Base-by-base conservation (phyloP, 2,888 invertebrate genomes). In the Thumatha senex region DNA sequence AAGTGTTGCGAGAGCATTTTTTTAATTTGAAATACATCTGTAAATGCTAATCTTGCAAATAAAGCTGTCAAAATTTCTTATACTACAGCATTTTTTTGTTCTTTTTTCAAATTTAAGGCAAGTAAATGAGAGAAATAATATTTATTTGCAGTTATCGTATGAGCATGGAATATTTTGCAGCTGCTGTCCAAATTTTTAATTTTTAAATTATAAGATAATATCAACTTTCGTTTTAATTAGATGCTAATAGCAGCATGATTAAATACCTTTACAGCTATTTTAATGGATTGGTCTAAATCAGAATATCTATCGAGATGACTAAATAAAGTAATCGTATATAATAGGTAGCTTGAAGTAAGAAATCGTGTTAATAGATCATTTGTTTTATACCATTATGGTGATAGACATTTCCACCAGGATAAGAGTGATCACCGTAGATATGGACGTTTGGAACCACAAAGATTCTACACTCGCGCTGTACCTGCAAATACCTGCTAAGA, bases 241-340 rank as follows among this genome's bases (percentile, higher is more conserved):
- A 66, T 61, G 63, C 66, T 70, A 68, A 68, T 59, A 64, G 56
- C 49, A 24, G 15, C 47, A 47, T 69, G 70, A 74, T 76, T 74
- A 73, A 76, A 24, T 24, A 24, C 5, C 18, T 69, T 54, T 56
- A 53, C 57, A 55, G 64, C 59, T 64, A 63, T 65, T 71, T 66
- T 66, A 67, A 72, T 68, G 59, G 54, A 58, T 70, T 64, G 67
- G 47, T 73, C 67, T 24, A 69, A 55, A 41, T 31, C 54, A n/a
- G 45, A 40, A 42, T 30, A 36, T 36, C 1, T n/a, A n/a, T 3
- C 12, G 8, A 0, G n/a, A 0, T 33, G 12, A 43, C 34, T 43
- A 2, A 24, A 24, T 24, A 24, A 4, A 4, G 3, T 24, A 5
- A 5, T 4, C 18, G 2, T 24, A n/a, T n/a, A n/a, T n/a, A n/a